Base-by-base conservation (phyloP, 2,888 invertebrate species). In the Synanthedon tipuliformis region DNA sequence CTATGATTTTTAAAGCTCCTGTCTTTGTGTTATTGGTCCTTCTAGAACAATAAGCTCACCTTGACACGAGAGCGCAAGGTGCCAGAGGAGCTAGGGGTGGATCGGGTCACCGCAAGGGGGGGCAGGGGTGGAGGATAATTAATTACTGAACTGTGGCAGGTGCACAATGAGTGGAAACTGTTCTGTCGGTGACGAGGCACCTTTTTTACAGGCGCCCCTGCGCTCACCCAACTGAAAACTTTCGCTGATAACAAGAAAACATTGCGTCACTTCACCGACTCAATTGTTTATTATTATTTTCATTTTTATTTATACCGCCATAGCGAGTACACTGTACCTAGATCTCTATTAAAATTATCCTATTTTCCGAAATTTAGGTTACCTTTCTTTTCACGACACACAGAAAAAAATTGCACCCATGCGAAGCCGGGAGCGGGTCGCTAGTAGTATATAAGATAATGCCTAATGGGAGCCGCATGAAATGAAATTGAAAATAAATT, bases 71-170 rank as follows among this genome's bases (percentile, higher is more conserved):
- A 50, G 7, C 10, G 50, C 40, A 50, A 50, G 50, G 50, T 50
- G 71, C 55, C 56, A 60, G 62, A 63, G 59, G 34, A 3, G 10
- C 34, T 34, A 10, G 57, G 62, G 59, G 55, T 55, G 52, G 54
- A 51, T 57, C 61, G 60, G 64, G 61, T 63, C 60, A 65, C 61
- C 61, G 60, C 54, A 58, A 50, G 4, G 52, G 56, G 41, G 54
- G 52, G 53, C 16, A 57, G 59, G 54, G 56, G 58, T 49, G 49
- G 51, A 57, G 61, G 56, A 73, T 85, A 83, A 85, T 85, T 85
- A 84, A 85, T 84, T 76, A 84, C 73, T 63, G 65, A 56, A 67
- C 73, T 73, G 72, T 85, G 85, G 83, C 85, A 86, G 85, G 84
- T 86, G 84, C 79, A 81, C 83, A 82, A 83, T 83, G 83, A 80